Evolutionary conservation across 2,888 invertebrate genomes (phyloP), one percentile per base, ranked within the genome.

Genomic region (Agonopterix arenella): DNA sequence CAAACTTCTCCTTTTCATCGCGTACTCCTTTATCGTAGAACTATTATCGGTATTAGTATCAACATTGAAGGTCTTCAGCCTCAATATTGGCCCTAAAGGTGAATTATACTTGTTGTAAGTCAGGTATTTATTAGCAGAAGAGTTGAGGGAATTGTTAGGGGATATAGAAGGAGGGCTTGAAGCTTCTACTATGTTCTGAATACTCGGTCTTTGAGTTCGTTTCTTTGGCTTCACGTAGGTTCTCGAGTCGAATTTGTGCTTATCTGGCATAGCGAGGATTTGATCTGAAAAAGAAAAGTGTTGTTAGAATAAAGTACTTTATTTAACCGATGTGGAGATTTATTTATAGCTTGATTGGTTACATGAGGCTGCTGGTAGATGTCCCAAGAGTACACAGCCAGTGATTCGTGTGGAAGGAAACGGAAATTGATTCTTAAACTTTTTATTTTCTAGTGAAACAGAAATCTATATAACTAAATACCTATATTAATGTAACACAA

Each of bases 151-250:
- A 1, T 64, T 58, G 52, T 66, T 64, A 1, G 74, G 74, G 0
- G 80, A 72, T 41, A 77, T 62, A 1, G 77, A 78, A 0, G 80
- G 63, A 8, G 76, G 75, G 51, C 68, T 78, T 11, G 80, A 79
- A 0, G 68, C 73, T 50, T 86, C 86, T 2, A 89, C 77, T 45
- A 86, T 83, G 57, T 77, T 89, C 53, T 93, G 93, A 56, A 93
- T 91, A 64, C 91, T 92, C 38, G 92, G 91, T 52, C 93, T 85
- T 37, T 75, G 84, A 9, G 80, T 73, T 50, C 91, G 84, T 66
- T 92, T 92, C 69, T 93, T 93, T 16, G 93, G 92, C 60, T 91
- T 90, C 48, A 93, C 93, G 73, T 92, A 94, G 8, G 94, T 94
- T 62, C 93, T 85, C 0, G 93, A 92, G 68, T 94, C 93, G 63